Evolutionary conservation across 2,888 invertebrate species (phyloP).

Genomic region (Papilio elwesi): DNA sequence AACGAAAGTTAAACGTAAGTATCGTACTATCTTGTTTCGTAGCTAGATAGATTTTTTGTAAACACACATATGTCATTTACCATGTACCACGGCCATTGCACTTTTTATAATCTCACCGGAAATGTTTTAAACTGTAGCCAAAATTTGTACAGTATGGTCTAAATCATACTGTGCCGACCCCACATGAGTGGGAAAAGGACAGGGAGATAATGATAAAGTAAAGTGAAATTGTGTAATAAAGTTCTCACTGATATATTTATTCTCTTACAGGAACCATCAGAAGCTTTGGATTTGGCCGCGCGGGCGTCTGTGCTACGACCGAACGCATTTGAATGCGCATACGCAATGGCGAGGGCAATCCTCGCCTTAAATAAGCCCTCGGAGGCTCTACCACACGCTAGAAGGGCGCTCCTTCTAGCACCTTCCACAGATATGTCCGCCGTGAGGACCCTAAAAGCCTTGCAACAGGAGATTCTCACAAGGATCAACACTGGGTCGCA

Average conservation of each 20-base stretch:
- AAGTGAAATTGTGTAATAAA: no score
- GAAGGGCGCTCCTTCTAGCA: conserved; percentile 90
- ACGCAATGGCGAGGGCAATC: conserved; percentile 94
- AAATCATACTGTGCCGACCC: no score
- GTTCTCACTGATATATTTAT: conserved; percentile 2
- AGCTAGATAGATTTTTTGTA: no score
- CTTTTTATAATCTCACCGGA: no score
- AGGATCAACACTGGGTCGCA: conserved; percentile 79
- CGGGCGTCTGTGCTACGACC: conserved; percentile 93
- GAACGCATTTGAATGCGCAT: conserved; percentile 96
- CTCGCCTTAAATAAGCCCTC: conserved; percentile 89
- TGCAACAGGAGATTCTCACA: conserved; percentile 88
- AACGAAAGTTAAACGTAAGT: conserved; percentile 96
- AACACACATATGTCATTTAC: no score
- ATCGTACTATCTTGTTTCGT: background rate
- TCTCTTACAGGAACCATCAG: conserved; percentile 88
- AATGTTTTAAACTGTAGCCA: no score
- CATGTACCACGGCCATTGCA: no score
- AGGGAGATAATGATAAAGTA: no score
- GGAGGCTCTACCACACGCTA: conserved; percentile 92
- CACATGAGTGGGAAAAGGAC: no score
- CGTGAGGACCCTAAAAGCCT: conserved; percentile 87
- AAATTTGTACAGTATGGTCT: no score
- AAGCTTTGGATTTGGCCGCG: conserved; percentile 94
- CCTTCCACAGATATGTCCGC: conserved; percentile 90